Evolutionary conservation across 2,888 invertebrate genomes (phyloP).

Genomic region (Chironomus tentans): DNA sequence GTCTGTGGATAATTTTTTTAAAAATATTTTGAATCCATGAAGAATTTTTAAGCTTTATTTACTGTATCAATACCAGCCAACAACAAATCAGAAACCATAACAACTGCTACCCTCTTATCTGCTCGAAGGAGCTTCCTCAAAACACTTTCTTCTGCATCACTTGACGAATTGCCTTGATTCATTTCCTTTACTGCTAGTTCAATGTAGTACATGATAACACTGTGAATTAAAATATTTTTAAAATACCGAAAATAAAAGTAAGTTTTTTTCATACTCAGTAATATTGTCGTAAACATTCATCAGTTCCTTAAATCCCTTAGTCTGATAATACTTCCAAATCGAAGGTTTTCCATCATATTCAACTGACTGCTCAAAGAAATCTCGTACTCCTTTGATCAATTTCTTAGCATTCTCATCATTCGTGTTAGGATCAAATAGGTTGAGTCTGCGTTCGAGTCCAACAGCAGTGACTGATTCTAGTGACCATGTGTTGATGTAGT

Average conservation of each 20-base stretch:
- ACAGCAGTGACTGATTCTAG: slow-evolving; percentile 46
- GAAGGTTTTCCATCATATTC: slow-evolving; percentile 37
- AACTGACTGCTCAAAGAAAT: slow-evolving; percentile 23
- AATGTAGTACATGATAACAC: slow-evolving; percentile 36
- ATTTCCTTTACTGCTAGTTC: slow-evolving; percentile 36
- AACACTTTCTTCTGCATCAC: slow-evolving; percentile 40
- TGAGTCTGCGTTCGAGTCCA: slow-evolving; percentile 40
- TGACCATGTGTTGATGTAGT: slow-evolving; percentile 48
- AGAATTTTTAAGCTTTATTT: slow-evolving; percentile 29
- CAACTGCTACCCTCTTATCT: slow-evolving; percentile 44
- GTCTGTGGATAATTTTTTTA: no score
- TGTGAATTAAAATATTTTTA: neutral
- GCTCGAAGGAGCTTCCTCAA: slow-evolving; percentile 46
- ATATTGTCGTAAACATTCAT: slow-evolving; percentile 39
- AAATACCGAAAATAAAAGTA: neutral
- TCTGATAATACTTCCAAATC: slow-evolving; percentile 36
- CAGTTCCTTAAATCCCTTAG: slow-evolving; percentile 35
- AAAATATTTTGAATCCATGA: no score
- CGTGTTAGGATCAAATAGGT: slow-evolving; percentile 31
- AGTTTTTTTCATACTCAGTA: slow-evolving; percentile 35
- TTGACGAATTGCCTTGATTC: neutral
- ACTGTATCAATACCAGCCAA: slow-evolving; percentile 54
- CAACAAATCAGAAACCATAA: slow-evolving; percentile 51
- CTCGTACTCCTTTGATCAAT: neutral
- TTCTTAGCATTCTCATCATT: neutral